Evolutionary conservation across 2,797 vertebrate genomes (phyloP), one percentile per base, ranked within the genome.

Genomic region (Anguilla pacifica): DNA sequence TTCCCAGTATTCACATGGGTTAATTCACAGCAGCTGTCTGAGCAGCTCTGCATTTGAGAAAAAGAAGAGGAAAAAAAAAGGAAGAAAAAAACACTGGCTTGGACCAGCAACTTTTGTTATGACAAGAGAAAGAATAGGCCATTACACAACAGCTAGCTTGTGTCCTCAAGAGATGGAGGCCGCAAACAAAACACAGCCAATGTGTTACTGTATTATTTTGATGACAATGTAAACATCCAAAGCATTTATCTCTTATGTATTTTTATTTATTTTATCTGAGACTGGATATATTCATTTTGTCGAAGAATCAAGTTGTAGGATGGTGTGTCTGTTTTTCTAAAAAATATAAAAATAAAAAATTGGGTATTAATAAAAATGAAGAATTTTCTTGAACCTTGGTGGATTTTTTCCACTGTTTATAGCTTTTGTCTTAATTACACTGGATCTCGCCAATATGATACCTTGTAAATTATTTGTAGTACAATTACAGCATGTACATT

Each of bases 121-220:
- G 88, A 88, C 88, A 88, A 88, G 88, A 59, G 88, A 64, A 82
- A 88, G 88, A 88, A 86, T 86, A 83, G 85, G 64, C 59, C 79
- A 57, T 88, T 83, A 83, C 88, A 88, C 49, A 83, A 83, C 84
- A 86, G 87, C 46, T 85, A 86, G 88, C 88, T 85, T 25, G 28
- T 53, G 81, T 88, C 64, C 88, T 86, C 83, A 17, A 49, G 88
- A 88, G 64, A 86, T 81, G 74, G 79, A 72, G 70, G 67, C 84
- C 59, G 85, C 85, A 86, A 53, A 59, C 55, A 86, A 83, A 86
- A 84, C 46, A 86, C 57, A 84, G 74, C 85, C 83, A 85, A 88
- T 88, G 43, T 72, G n/a, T 86, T 61, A 86, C 70, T 86, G 81
- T 86, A 72, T 83, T 59, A 55, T 83, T 74, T 83, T 57, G 84